Evolutionary conservation across 1,140 invertebrate genomes (phyloP).

Genomic region (Diploscapter pachys): DNA sequence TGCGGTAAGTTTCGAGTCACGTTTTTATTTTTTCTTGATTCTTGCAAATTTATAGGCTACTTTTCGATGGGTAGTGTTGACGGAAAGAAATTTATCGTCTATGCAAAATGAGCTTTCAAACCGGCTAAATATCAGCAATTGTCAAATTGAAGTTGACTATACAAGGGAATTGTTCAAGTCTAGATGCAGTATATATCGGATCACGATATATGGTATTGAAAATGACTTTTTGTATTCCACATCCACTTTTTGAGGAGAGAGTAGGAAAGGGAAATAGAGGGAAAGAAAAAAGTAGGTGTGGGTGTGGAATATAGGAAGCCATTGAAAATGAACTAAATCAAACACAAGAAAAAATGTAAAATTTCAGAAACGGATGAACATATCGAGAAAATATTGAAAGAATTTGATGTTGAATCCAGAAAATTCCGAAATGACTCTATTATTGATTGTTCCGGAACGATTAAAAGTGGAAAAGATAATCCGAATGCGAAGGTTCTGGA

Average conservation of each 20-base stretch:
- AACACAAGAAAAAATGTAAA: not conserved
- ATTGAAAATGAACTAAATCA: not conserved
- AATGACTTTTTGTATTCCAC: not conserved
- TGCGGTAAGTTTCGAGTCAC: not conserved
- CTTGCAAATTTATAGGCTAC: slow-evolving; percentile 15
- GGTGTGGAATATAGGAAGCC: not conserved
- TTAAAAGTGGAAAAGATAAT: too few species aligned
- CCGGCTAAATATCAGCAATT: not conserved
- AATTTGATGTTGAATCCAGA: slow-evolving; percentile 14
- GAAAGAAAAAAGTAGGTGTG: too few species aligned
- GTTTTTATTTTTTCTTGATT: not conserved
- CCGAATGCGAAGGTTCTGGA: too few species aligned
- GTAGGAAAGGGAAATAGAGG: too few species aligned
- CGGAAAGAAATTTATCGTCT: slow-evolving; percentile 2
- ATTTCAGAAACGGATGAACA: slow-evolving; percentile 17
- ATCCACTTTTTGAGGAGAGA: not conserved
- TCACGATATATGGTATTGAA: slow-evolving; percentile 6
- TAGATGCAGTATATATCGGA: slow-evolving; percentile 12
- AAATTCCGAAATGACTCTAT: slow-evolving; percentile 7
- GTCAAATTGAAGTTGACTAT: slow-evolving; percentile 17
- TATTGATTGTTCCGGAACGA: slow-evolving; percentile 1
- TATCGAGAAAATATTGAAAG: slow-evolving; percentile 7
- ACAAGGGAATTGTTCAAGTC: slow-evolving; percentile 16
- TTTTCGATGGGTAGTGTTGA: slow-evolving; percentile 18
- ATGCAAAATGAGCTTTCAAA: slow-evolving; percentile 12